Percentiles rank a stretch among this genome's conserved stretches.
These are phyloP conservation scores for Netelia fuscicornis DNA, from an alignment of 2,888 invertebrate genomes.

Conservation along the genomic window DNA sequence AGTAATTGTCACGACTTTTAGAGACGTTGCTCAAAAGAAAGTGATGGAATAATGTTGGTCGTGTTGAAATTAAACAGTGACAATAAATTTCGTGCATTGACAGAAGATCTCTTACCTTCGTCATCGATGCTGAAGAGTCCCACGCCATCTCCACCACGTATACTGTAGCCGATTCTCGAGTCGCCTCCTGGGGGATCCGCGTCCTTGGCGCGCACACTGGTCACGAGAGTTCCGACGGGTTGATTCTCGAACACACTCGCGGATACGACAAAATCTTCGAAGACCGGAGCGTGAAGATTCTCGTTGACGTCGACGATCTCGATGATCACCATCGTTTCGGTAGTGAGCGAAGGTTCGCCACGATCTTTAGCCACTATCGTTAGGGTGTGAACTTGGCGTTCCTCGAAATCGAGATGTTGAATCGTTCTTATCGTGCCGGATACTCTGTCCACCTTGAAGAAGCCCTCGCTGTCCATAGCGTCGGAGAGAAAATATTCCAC, in stretches of 20 bases:
- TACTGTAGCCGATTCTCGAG: conserved; percentile 93
- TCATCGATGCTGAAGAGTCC: conserved; percentile 96
- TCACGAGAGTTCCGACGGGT: conserved; percentile 91
- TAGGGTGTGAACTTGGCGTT: conserved; percentile 94
- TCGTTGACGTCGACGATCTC: conserved; percentile 98
- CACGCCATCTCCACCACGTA: conserved; percentile 95
- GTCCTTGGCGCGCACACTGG: conserved; percentile 92
- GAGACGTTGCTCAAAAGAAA: not conserved
- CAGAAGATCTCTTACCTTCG: conserved; percentile 88
- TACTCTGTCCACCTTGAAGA: conserved; percentile 93
- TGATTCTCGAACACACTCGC: conserved; percentile 93
- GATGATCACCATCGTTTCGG: conserved; percentile 92
- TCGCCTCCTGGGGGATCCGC: conserved; percentile 92
- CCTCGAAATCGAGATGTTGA: conserved; percentile 94
- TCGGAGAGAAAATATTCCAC: conserved; percentile 93
- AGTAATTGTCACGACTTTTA: not conserved
- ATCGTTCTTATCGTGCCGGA: conserved; percentile 95
- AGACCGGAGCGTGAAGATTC: conserved; percentile 93
- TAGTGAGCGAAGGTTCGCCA: conserved; percentile 92
- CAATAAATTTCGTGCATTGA: too few species aligned
- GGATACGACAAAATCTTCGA: conserved; percentile 92
- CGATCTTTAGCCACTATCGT: conserved; percentile 94
- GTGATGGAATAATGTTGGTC: not conserved
- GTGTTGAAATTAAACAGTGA: not conserved
- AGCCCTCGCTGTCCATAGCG: conserved; percentile 88